Evolutionary conservation across 2,888 invertebrate genomes (phyloP).

Genomic region (Drosophila meridiana): DNA sequence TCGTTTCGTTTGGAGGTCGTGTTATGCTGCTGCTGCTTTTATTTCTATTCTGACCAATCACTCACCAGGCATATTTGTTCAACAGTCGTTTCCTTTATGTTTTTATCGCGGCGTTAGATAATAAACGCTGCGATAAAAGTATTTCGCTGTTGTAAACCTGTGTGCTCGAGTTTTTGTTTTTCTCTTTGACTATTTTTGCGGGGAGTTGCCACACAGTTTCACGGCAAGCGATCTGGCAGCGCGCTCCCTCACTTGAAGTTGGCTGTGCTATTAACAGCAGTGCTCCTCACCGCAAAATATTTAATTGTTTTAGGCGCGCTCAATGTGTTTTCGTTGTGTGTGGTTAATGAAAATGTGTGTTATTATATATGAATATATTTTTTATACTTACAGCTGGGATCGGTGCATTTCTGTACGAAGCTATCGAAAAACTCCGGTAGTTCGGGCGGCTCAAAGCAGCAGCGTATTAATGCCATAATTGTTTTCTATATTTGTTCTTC

Average conservation of each 20-base stretch:
- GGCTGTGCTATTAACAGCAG: constrained; percentile 29
- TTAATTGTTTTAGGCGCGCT: background rate
- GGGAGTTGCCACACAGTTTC: constrained; percentile 33
- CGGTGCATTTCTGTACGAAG: constrained; percentile 92
- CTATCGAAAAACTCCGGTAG: constrained; percentile 91
- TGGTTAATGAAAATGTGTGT: background rate
- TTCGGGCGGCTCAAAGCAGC: constrained; percentile 92
- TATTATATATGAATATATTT: background rate
- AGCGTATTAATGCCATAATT: constrained; percentile 86
- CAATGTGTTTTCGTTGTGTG: background rate
- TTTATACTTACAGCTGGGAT: constrained; percentile 91
- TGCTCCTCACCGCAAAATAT: constrained; percentile 16
- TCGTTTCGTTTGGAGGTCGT: constrained; percentile 28
- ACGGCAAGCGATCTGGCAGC: constrained; percentile 25
- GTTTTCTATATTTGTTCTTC: background rate
- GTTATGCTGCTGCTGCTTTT: background rate
- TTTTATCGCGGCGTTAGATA: constrained; percentile 68
- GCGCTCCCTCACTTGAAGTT: constrained; percentile 20
- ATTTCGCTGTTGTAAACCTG: constrained; percentile 26
- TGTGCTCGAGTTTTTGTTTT: constrained; percentile 41
- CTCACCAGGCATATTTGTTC: constrained; percentile 71
- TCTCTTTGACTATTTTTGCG: constrained; percentile 18
- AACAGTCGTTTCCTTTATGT: constrained; percentile 24
- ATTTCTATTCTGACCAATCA: constrained; percentile 6
- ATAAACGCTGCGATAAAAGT: constrained; percentile 61